phyloP scores from a whole-genome alignment of 2,113 vertebrate species.

The Xenopus laevis region DNA sequence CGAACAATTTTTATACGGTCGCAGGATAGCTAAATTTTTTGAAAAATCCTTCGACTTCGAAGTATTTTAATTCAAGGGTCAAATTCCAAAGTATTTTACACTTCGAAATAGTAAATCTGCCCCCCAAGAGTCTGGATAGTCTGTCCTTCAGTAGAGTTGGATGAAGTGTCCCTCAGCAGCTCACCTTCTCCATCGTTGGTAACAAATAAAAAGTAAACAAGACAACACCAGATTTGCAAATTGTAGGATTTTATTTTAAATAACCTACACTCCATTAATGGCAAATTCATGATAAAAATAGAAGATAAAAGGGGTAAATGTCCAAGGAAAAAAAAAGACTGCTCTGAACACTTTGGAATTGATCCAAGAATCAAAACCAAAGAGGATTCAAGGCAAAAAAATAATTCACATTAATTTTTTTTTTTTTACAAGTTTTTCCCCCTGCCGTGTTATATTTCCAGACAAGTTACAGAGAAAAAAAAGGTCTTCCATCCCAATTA shows the following conservation, averaged over 20 bases:
- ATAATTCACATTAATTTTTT: conserved; percentile 85
- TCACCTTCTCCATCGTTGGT: no score
- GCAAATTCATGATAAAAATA: conserved; percentile 92
- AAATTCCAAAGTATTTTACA: no score
- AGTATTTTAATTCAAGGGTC: no score
- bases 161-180: no score
- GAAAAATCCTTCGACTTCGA: no score
- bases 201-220: no score
- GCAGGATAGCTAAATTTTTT: no score
- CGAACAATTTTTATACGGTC: no score
- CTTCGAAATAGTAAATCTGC: no score
- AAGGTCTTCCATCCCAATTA: not conserved
- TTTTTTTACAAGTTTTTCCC: conserved; percentile 65
- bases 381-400: conserved; percentile 76
- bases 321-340: conserved; percentile 53
- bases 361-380: conserved; percentile 79
- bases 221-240: conserved; percentile 48
- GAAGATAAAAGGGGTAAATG: conserved; percentile 78
- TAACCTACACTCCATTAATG: conserved; percentile 88
- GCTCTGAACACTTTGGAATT: conserved; percentile 71
- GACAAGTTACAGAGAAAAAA: conserved; percentile 73
- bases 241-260: conserved; percentile 96
- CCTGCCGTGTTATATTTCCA: conserved; percentile 63
- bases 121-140: no score
- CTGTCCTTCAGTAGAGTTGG: no score